These are phyloP conservation scores for Trachurus trachurus DNA, from an alignment of 2,797 vertebrate genomes.

Conservation along the genomic window DNA sequence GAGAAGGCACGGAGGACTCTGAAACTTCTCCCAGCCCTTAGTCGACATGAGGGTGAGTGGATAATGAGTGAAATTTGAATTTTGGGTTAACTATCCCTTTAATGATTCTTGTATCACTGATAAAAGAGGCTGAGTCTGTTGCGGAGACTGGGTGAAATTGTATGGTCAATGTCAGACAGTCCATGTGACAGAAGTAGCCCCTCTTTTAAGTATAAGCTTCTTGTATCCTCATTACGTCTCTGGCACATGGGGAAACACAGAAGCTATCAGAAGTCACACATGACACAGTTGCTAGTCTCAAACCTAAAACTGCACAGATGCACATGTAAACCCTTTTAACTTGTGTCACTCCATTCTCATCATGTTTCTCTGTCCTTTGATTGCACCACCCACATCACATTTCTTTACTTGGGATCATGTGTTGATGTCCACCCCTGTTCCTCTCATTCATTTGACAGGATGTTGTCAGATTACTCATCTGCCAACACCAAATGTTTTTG, in stretches of 20 bases:
- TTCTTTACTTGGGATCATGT: not conserved
- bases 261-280: not conserved
- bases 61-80: too few relatives aligned
- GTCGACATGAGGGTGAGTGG: too few relatives aligned
- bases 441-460: not conserved
- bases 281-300: not conserved
- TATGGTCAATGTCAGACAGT: not conserved
- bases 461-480: not conserved
- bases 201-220: not conserved
- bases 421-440: not conserved
- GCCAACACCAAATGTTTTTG: conserved; percentile 15
- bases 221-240: too few relatives aligned
- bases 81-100: too few relatives aligned
- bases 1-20: too few relatives aligned
- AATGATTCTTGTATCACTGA: not conserved
- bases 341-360: not conserved
- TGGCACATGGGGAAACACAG: too few relatives aligned
- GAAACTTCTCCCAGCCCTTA: too few relatives aligned
- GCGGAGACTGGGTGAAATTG: too few relatives aligned
- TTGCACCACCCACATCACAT: not conserved
- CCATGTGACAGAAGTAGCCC: not conserved
- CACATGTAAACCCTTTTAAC: not conserved
- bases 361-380: not conserved
- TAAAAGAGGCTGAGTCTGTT: not conserved
- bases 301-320: not conserved